Evolutionary conservation across 2,113 vertebrate species (phyloP).

Genomic region (Panthera leo): DNA sequence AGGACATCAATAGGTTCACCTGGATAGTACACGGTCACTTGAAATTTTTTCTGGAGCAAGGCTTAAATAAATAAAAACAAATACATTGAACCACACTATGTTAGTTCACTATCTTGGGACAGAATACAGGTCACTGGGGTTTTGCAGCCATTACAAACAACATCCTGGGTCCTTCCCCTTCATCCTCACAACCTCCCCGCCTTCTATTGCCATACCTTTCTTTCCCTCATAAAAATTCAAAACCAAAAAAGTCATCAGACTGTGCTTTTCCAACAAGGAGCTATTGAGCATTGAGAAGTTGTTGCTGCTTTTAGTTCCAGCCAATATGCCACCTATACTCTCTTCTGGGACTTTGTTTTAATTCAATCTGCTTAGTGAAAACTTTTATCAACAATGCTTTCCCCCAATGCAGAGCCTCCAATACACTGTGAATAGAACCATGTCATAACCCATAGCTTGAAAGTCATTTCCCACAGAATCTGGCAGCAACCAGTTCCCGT

Average conservation of each 20-base stretch:
- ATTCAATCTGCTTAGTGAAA: background rate
- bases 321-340: background rate
- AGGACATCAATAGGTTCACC: background rate
- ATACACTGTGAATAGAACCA: background rate
- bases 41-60: background rate
- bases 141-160: background rate
- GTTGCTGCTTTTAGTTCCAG: background rate
- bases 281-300: background rate
- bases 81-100: background rate
- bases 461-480: background rate
- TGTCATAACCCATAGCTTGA: background rate
- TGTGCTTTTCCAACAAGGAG: background rate
- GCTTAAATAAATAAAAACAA: background rate
- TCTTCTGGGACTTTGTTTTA: background rate
- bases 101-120: background rate
- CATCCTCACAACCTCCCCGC: background rate
- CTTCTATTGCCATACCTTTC: background rate
- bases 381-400: background rate
- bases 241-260: background rate
- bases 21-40: background rate
- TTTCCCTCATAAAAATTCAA: background rate
- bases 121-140: background rate
- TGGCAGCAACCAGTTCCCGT: background rate
- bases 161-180: background rate
- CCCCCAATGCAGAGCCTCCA: background rate